These are phyloP conservation scores for Syngnathus typhle DNA, from an alignment of 2,113 vertebrate species.

Conservation along the genomic window DNA sequence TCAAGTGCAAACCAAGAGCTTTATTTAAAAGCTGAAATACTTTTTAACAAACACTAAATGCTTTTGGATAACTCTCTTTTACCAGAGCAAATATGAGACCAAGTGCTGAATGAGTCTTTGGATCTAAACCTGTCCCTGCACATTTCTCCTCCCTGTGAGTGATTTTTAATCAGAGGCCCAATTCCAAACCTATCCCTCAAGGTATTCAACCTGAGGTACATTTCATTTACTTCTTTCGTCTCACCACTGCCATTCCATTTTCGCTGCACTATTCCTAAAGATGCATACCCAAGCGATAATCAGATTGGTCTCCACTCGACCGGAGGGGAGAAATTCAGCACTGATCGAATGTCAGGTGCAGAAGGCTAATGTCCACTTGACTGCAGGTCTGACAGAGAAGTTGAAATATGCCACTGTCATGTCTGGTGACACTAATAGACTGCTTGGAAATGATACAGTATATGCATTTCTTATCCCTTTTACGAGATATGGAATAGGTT, in stretches of 20 bases:
- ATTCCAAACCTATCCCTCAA: slow-evolving; percentile 68
- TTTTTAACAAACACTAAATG: slow-evolving; percentile 21
- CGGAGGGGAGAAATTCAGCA: slow-evolving; percentile 29
- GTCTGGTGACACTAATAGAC: background rate
- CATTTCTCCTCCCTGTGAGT: slow-evolving; percentile 62
- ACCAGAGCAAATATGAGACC: slow-evolving; percentile 17
- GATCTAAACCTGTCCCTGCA: slow-evolving; percentile 54
- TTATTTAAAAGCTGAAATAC: slow-evolving; percentile 19
- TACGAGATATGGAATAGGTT: slow-evolving; percentile 7
- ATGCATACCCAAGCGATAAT: slow-evolving; percentile 60
- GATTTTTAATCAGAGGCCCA: slow-evolving; percentile 73
- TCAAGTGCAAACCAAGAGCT: slow-evolving; percentile 30
- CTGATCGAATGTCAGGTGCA: slow-evolving; percentile 45
- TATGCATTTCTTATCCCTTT: background rate
- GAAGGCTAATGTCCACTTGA: slow-evolving; percentile 30
- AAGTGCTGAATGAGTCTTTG: slow-evolving; percentile 40
- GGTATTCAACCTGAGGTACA: slow-evolving; percentile 66
- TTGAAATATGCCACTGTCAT: background rate
- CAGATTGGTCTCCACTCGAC: slow-evolving; percentile 53
- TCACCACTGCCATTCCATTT: slow-evolving; percentile 54
- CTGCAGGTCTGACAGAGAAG: slow-evolving; percentile 15
- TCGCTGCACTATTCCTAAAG: slow-evolving; percentile 49
- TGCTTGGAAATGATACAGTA: slow-evolving; percentile 1
- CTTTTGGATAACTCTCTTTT: slow-evolving; percentile 25
- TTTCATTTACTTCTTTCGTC: slow-evolving; percentile 69